Conservation (phyloP, 2,888 invertebrate genomes). For the Standfussiana lucernea region DNA sequence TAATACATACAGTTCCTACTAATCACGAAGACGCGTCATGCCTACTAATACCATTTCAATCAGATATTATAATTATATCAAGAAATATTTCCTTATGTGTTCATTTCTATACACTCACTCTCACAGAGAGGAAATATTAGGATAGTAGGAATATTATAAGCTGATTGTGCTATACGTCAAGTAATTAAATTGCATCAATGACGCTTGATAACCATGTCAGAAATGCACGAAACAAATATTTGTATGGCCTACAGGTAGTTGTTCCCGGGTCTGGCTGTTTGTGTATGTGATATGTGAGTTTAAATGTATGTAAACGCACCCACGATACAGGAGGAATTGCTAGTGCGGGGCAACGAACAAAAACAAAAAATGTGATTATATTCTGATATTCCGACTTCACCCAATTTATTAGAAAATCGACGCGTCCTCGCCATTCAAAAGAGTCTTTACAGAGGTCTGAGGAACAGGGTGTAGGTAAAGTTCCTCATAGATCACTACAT, state of each 20-base stretch:
- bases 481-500: not conserved
- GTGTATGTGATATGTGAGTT: not conserved
- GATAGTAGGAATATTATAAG: not conserved
- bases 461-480: not conserved
- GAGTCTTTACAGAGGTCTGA: not conserved
- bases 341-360: too few relatives aligned
- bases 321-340: too few relatives aligned
- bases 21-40: constrained; percentile 31
- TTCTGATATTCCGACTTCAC: not conserved
- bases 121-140: not conserved
- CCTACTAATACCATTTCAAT: not conserved
- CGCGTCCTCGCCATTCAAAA: constrained; percentile 41
- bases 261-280: not conserved
- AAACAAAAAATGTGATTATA: too few relatives aligned
- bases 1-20: constrained; percentile 27
- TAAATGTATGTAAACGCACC: not conserved
- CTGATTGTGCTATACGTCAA: not conserved
- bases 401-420: not conserved
- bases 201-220: not conserved
- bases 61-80: not conserved
- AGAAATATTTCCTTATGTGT: not conserved
- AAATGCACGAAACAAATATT: too few relatives aligned
- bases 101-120: not conserved
- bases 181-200: not conserved
- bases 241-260: too few relatives aligned